phyloP scores from a whole-genome alignment of 2,797 vertebrate genomes.

The Microctenopoma lineatum region DNA sequence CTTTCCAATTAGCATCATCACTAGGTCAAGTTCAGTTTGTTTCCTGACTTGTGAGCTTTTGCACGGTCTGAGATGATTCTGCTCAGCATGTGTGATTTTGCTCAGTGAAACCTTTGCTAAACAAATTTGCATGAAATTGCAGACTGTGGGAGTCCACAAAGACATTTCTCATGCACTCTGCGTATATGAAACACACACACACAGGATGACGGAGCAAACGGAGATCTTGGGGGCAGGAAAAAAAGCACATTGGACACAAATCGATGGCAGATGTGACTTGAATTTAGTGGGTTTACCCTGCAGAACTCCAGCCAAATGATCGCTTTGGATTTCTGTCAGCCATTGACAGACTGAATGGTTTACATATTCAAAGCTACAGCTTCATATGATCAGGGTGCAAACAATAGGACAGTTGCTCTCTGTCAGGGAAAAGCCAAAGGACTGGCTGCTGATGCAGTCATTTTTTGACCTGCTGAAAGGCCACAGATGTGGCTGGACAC shows the following conservation, averaged over 20 bases:
- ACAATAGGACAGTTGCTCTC: slow-evolving; percentile 47
- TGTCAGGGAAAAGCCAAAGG: slow-evolving; percentile 21
- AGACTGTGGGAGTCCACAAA: slow-evolving; percentile 29
- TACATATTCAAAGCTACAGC: slow-evolving; percentile 30
- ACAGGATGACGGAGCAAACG: slow-evolving; percentile 37
- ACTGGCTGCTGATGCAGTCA: slow-evolving; percentile 43
- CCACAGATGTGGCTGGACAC: slow-evolving; percentile 61
- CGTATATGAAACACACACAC: slow-evolving; percentile 34
- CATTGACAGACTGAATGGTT: slow-evolving; percentile 33
- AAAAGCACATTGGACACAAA: slow-evolving; percentile 35
- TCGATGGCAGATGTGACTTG: slow-evolving; percentile 51
- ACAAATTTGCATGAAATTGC: slow-evolving; percentile 45
- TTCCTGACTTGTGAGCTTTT: not conserved
- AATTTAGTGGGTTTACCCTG: slow-evolving; percentile 8
- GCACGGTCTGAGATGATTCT: slow-evolving; percentile 19
- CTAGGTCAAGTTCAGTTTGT: too few species aligned
- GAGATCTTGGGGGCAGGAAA: slow-evolving; percentile 16
- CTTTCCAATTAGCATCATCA: too few species aligned
- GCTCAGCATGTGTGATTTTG: slow-evolving; percentile 33
- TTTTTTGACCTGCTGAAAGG: slow-evolving; percentile 48
- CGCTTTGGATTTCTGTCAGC: slow-evolving; percentile 50
- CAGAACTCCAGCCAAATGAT: slow-evolving; percentile 18
- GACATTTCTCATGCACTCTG: slow-evolving; percentile 16
- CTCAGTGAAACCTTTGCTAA: slow-evolving; percentile 30
- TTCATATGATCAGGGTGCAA: slow-evolving; percentile 14